These are phyloP conservation scores for Pelmatolapia mariae DNA, from an alignment of 2,113 vertebrate genomes.

Conservation along the genomic window DNA sequence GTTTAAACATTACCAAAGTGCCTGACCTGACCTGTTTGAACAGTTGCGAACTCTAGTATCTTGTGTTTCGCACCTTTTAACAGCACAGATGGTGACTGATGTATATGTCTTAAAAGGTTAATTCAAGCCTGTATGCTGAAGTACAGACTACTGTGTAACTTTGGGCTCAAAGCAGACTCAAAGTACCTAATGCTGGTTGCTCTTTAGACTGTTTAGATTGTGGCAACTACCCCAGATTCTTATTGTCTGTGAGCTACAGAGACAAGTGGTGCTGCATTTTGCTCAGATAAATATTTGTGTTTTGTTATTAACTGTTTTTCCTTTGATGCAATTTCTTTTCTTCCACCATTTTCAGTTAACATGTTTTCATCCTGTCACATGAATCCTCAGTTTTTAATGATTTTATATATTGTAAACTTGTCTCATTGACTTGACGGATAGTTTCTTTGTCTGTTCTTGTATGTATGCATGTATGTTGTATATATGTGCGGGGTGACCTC, in stretches of 20 bases:
- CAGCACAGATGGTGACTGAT: neutral
- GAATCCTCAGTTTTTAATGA: neutral
- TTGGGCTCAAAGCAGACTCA: neutral
- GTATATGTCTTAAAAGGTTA: neutral
- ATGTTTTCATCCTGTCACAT: neutral
- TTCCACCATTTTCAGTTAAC: neutral
- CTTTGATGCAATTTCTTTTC: neutral
- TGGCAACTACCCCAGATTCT: neutral
- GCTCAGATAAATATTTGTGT: neutral
- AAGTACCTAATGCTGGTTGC: neutral
- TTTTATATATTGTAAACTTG: neutral
- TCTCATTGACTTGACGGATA: neutral
- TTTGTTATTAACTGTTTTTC: neutral
- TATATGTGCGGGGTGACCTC: neutral
- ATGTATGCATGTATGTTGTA: neutral
- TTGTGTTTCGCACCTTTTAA: neutral
- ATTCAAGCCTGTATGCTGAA: neutral
- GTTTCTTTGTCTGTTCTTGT: neutral
- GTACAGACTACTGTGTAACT: neutral
- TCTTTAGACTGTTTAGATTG: neutral
- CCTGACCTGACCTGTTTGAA: neutral
- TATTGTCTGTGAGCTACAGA: neutral
- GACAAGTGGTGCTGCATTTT: neutral
- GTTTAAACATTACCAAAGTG: neutral
- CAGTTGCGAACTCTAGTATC: neutral